phyloP scores from a whole-genome alignment of 2,888 invertebrate genomes.

The Campopleginae sp. region DNA sequence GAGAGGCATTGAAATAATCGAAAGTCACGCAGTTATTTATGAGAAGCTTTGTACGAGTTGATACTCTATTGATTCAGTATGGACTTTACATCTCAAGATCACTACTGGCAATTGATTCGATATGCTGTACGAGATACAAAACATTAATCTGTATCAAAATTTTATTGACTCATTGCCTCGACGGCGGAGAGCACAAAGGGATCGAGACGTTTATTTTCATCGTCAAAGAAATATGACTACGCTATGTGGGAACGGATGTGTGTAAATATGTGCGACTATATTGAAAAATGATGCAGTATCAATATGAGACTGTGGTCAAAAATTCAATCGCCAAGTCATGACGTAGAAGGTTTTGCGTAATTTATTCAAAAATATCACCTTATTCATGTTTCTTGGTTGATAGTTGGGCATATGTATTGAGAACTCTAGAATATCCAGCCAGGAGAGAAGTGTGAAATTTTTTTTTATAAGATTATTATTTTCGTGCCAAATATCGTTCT shows the following conservation, averaged over 20 bases:
- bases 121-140: constrained; percentile 19
- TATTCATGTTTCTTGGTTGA: neutral
- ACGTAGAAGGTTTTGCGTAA: neutral
- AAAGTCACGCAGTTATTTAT: constrained; percentile 43
- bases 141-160: constrained; percentile 54
- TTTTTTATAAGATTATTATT: neutral
- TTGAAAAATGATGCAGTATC: neutral
- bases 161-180: constrained; percentile 52
- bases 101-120: constrained; percentile 52
- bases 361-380: neutral
- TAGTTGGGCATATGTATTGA: neutral
- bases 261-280: neutral
- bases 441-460: neutral
- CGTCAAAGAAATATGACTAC: neutral
- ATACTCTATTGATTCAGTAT: constrained; percentile 32
- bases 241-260: neutral
- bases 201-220: constrained; percentile 32
- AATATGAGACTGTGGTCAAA: neutral
- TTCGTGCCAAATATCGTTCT: neutral
- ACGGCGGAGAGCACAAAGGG: constrained; percentile 26
- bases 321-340: neutral
- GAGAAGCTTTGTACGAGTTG: neutral
- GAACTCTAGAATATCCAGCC: neutral
- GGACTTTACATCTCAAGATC: neutral
- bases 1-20: constrained; percentile 5